Conservation (phyloP, 2,888 invertebrate genomes). For the Operophtera brumata region DNA sequence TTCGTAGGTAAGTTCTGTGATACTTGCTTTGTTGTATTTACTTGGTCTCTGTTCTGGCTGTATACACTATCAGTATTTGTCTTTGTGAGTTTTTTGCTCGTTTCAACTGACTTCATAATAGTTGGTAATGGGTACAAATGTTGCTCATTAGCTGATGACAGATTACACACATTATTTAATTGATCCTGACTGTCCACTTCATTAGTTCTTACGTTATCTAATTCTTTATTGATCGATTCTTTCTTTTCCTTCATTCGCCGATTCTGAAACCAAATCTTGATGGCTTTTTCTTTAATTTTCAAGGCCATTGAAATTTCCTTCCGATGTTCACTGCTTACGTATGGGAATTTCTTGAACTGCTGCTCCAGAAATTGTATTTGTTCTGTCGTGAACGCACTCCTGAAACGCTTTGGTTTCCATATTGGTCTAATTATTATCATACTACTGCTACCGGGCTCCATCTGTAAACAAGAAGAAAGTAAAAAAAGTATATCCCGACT, state of each 20-base stretch:
- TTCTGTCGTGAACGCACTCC: slow-evolving; percentile 87
- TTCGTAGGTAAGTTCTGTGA: slow-evolving; percentile 9
- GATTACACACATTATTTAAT: slow-evolving; percentile 42
- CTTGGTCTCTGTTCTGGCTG: background rate
- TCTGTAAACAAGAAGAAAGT: slow-evolving; percentile 43
- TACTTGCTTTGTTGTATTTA: background rate
- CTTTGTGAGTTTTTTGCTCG: slow-evolving; percentile 2
- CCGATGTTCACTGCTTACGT: slow-evolving; percentile 84
- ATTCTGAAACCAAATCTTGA: slow-evolving; percentile 94
- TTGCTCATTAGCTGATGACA: slow-evolving; percentile 44
- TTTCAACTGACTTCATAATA: slow-evolving; percentile 21
- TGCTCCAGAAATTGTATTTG: slow-evolving; percentile 87
- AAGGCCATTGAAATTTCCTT: slow-evolving; percentile 84
- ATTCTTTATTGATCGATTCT: slow-evolving; percentile 54
- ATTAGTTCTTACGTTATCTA: slow-evolving; percentile 35
- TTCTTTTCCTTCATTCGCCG: slow-evolving; percentile 88
- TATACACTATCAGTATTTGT: slow-evolving; percentile 7
- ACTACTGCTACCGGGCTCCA: slow-evolving; percentile 18
- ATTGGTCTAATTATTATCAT: slow-evolving; percentile 8
- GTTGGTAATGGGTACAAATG: slow-evolving; percentile 38
- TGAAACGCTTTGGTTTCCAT: slow-evolving; percentile 51
- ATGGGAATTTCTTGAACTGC: slow-evolving; percentile 84
- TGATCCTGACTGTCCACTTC: slow-evolving; percentile 37
- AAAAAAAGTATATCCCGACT: background rate
- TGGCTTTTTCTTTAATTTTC: slow-evolving; percentile 85